These are phyloP conservation scores for Galbula dea DNA, from an alignment of 2,113 vertebrate genomes.

Conservation along the genomic window DNA sequence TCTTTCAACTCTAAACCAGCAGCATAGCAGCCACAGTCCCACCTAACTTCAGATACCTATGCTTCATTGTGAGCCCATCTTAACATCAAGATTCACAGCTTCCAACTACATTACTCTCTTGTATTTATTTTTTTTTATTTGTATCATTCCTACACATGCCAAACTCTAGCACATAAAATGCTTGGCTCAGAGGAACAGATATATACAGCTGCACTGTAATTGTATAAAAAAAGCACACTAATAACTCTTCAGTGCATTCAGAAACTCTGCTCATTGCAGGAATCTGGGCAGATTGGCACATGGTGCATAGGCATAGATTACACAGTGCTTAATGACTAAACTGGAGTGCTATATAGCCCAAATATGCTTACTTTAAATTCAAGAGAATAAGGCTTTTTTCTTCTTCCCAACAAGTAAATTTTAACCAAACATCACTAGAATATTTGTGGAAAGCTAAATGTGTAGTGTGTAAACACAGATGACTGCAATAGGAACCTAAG, in stretches of 20 bases:
- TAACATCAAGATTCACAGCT: conserved; percentile 17
- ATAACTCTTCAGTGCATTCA: conserved; percentile 41
- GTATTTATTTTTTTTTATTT: conserved; percentile 40
- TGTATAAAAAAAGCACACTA: conserved; percentile 45
- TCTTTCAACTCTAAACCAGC: neutral
- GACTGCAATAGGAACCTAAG: neutral
- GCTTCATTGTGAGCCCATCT: neutral
- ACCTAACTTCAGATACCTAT: neutral
- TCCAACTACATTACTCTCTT: neutral
- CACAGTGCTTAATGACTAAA: neutral
- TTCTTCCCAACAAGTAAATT: conserved; percentile 1
- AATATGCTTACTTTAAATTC: neutral
- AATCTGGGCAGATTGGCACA: conserved; percentile 40
- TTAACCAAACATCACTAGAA: neutral
- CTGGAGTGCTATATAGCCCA: neutral
- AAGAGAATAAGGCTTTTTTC: neutral
- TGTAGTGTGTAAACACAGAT: neutral
- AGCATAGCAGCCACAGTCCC: neutral
- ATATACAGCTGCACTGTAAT: conserved; percentile 68
- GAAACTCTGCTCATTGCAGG: conserved; percentile 22
- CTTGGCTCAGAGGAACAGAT: conserved; percentile 51
- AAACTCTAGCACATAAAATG: conserved; percentile 54
- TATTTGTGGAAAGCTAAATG: neutral
- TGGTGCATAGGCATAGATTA: neutral
- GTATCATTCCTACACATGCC: conserved; percentile 56